Percentiles rank a stretch among this genome's conserved stretches.
Evolutionary conservation across 2,113 vertebrate genomes (phyloP).

Genomic region (Hylia prasina): DNA sequence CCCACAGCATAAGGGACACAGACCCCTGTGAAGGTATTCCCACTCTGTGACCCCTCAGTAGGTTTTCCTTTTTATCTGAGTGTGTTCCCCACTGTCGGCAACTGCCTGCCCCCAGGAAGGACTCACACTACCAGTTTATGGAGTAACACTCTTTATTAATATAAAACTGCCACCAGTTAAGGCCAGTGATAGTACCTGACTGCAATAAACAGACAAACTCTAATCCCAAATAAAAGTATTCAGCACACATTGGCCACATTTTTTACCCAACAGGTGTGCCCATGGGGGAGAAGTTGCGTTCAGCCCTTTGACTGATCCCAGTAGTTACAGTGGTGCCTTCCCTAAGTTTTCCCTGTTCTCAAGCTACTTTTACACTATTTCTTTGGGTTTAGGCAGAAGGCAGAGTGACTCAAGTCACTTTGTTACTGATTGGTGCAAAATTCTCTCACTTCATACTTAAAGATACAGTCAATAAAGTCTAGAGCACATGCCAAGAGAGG

Average conservation of each 20-base stretch:
- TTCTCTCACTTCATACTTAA: too few species aligned
- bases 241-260: not conserved
- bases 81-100: fast-evolving
- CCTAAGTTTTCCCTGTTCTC: not conserved
- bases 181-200: not conserved
- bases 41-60: not conserved
- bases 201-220: not conserved
- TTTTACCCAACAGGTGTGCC: not conserved
- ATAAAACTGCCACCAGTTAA: not conserved
- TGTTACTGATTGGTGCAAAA: not conserved
- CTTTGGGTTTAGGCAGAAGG: not conserved
- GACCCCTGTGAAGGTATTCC: not conserved
- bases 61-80: not conserved
- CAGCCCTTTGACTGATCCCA: not conserved
- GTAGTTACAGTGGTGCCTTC: not conserved
- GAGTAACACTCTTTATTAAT: not conserved
- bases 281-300: fast-evolving
- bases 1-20: not conserved
- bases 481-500: not conserved
- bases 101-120: not conserved
- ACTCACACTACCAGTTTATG: not conserved
- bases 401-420: fast-evolving
- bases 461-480: not conserved
- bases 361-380: not conserved
- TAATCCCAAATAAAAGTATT: not conserved